Evolutionary conservation across 2,888 invertebrate species (phyloP).

Genomic region (Rhagophthalmus giganteus): DNA sequence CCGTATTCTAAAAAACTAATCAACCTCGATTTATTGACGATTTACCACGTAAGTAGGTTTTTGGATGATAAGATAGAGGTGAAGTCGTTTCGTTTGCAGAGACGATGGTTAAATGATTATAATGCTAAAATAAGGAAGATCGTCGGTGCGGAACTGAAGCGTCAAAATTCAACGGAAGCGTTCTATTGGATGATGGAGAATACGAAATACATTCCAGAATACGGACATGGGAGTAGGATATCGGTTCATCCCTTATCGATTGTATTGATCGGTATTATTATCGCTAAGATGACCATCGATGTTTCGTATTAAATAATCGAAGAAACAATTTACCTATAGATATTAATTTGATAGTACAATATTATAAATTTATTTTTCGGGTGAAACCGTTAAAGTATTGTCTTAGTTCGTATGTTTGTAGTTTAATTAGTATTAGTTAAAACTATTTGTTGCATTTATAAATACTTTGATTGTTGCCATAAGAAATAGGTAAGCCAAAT

Average conservation of each 20-base stretch:
- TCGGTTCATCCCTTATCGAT: constrained; percentile 8
- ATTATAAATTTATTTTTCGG: too few species aligned
- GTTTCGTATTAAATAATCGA: too few species aligned
- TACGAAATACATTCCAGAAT: constrained; percentile 67
- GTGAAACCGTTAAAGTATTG: too few species aligned
- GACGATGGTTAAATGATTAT: constrained; percentile 78
- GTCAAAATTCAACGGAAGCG: constrained; percentile 69
- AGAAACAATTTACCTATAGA: too few species aligned
- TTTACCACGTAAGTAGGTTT: constrained; percentile 69
- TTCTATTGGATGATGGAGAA: constrained; percentile 86
- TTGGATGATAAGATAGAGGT: too few species aligned
- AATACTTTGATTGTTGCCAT: too few species aligned
- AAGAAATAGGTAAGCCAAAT: too few species aligned
- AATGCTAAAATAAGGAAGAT: constrained; percentile 71
- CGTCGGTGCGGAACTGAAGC: constrained; percentile 75
- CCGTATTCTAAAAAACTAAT: constrained; percentile 88
- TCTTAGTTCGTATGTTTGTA: too few species aligned
- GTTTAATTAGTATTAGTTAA: too few species aligned
- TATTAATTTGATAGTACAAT: too few species aligned
- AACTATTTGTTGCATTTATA: too few species aligned
- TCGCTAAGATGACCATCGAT: too few species aligned
- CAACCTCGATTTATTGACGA: constrained; percentile 71
- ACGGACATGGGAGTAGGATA: constrained; percentile 7
- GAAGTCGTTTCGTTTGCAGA: constrained; percentile 61
- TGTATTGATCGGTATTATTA: constrained; percentile 9